These are phyloP conservation scores for Trichonephila clavata DNA, from an alignment of 1,140 invertebrate species.

Conservation along the genomic window DNA sequence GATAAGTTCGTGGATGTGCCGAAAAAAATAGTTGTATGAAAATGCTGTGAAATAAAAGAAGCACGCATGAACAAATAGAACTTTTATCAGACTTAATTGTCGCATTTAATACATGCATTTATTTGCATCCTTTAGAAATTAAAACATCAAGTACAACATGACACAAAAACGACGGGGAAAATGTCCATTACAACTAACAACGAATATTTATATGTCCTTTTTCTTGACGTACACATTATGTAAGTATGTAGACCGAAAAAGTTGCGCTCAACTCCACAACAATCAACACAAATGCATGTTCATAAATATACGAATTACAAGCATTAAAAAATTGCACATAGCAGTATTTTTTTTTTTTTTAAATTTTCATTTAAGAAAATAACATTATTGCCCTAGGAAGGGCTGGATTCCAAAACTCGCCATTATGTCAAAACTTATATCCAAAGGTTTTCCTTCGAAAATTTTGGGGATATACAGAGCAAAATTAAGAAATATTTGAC, in stretches of 20 bases:
- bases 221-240: neutral
- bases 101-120: neutral
- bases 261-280: neutral
- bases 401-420: neutral
- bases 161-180: neutral
- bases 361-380: neutral
- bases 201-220: neutral
- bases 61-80: neutral
- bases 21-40: too few species aligned
- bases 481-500: neutral
- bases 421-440: neutral
- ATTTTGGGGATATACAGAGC: too few species aligned
- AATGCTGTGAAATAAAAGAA: neutral
- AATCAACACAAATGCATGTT: neutral
- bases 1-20: too few species aligned
- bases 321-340: slow-evolving; percentile 6
- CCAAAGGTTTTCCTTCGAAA: neutral
- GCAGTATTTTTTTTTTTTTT: neutral
- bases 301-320: neutral
- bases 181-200: neutral
- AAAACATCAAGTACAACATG: slow-evolving; percentile 13
- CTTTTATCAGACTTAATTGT: neutral
- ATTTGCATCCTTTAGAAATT: neutral
- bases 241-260: neutral
- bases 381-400: neutral